Base-by-base conservation (phyloP, 2,888 invertebrate genomes). In the Nemotelus pantherinus region DNA sequence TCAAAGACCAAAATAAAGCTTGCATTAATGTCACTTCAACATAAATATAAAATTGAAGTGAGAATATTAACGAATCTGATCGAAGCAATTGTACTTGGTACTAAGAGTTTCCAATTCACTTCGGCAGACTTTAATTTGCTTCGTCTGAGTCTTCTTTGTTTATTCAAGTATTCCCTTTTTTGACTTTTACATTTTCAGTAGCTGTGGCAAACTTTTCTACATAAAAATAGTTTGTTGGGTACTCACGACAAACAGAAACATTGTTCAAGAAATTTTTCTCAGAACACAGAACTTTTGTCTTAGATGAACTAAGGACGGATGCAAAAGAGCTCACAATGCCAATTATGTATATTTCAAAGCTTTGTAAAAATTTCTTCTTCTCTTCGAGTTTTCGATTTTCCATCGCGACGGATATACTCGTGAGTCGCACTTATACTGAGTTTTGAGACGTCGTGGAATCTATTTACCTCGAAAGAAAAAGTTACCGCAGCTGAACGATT, bases 301-400 rank as follows among this genome's bases (percentile, higher is more conserved):
- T 67, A 67, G 50, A 48, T 67, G 39, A 48, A 67, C 44, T 7
- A 50, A 44, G n/a, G 47, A 63, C 63, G 63, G 39, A 45, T 9
- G 48, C 43, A 63, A 45, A 58, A 50, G 50, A 74, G 63, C 74
- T 63, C 60, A 4, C 41, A 43, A 50, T 74, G 60, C 60, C 74
- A 74, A 74, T 74, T 74, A 74, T 25, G 25, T 25, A 25, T 63
- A 60, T 74, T 63, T 50, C 60, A 74, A 63, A 74, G 74, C 74
- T 60, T 63, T 63, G 43, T 63, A 74, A 74, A 63, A 63, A 60
- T 63, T 74, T 63, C 45, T 41, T 47, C 74, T 74, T 63, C 41
- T 7, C 9, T 25, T 60, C 48, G 63, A 63, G 47, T 48, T 74
- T 74, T 63, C 45, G 50, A 63, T 74, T 74, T 60, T 47, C 60